Conservation (phyloP, 2,797 vertebrate species). For the Champsocephalus esox region DNA sequence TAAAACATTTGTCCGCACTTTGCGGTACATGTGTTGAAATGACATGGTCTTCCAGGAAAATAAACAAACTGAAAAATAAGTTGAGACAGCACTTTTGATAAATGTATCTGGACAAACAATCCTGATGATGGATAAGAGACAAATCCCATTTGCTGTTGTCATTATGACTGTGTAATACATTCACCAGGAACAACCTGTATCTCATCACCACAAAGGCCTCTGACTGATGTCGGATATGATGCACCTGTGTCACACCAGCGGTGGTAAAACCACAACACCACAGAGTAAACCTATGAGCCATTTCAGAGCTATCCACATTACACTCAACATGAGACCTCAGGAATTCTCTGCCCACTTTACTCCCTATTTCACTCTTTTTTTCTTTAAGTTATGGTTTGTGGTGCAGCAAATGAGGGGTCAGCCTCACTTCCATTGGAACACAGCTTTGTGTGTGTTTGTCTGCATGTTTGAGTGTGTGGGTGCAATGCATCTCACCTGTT, state of each 20-base stretch:
- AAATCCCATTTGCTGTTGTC: conserved; percentile 47
- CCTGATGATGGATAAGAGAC: conserved; percentile 8
- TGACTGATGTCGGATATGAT: conserved; percentile 59
- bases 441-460: conserved; percentile 1
- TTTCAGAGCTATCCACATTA: conserved; percentile 72
- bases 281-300: conserved; percentile 58
- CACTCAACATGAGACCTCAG: conserved; percentile 60
- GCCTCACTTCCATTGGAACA: conserved; percentile 32
- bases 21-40: conserved; percentile 33
- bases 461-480: conserved; percentile 14
- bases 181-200: conserved; percentile 46
- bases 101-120: conserved; percentile 13
- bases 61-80: conserved; percentile 25
- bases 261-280: conserved; percentile 56
- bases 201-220: conserved; percentile 44
- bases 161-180: conserved; percentile 49
- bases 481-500: conserved; percentile 67
- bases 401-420: conserved; percentile 45
- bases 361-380: conserved; percentile 47
- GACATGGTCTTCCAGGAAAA: conserved; percentile 30
- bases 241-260: conserved; percentile 47
- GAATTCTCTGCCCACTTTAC: conserved; percentile 63
- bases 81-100: conserved; percentile 36
- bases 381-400: conserved; percentile 52
- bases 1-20: conserved; percentile 27